Evolutionary conservation across 1,140 invertebrate species (phyloP), one percentile per base, ranked within the genome.

Genomic region (Chelonus insularis): DNA sequence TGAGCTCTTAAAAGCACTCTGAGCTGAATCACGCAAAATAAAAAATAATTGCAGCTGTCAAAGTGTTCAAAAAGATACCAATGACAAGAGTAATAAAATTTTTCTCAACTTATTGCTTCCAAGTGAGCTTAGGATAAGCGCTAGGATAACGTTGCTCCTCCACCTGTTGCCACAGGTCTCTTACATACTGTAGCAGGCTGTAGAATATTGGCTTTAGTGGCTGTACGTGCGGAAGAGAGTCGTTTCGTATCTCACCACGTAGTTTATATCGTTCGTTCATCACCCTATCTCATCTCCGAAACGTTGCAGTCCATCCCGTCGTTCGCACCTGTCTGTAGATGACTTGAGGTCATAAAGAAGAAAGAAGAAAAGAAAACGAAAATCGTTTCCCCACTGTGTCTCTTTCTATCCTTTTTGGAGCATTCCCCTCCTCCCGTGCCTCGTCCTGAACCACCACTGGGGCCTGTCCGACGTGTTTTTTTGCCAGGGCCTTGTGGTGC

Each of bases 131-230:
- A 77, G 78, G 77, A 79, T 79, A 73, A 29, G 25, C 25, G 25
- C 7, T 74, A 69, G 72, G 61, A 74, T 80, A 80, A 78, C 75
- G 7, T 20, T 43, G 12, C 70, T 76, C 77, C 75, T 79, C 78
- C 78, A 80, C 78, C 77, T 80, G 79, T 79, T 80, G 79, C 78
- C 76, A 72, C 71, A 37, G 37, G 11, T 20, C 73, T 76, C 78
- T 79, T 79, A 77, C 70, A 63, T 67, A 64, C 68, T 34, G 12
- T 23, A 34, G 29, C 29, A 52, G 25, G 36, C 36, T n/a, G n/a
- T n/a, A 37, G 9, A n/a, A n/a, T n/a, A n/a, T 37, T n/a, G 12
- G 8, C 34, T 37, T 9, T 39, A 14, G 34, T 20, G 18, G 25
- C 25, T 34, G 16, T 48, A 37, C 43, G 29, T 52, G 50, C 14